Evolutionary conservation across 1,140 invertebrate species (phyloP), one percentile per base, ranked within the genome.

Genomic region (Heliothis virescens): DNA sequence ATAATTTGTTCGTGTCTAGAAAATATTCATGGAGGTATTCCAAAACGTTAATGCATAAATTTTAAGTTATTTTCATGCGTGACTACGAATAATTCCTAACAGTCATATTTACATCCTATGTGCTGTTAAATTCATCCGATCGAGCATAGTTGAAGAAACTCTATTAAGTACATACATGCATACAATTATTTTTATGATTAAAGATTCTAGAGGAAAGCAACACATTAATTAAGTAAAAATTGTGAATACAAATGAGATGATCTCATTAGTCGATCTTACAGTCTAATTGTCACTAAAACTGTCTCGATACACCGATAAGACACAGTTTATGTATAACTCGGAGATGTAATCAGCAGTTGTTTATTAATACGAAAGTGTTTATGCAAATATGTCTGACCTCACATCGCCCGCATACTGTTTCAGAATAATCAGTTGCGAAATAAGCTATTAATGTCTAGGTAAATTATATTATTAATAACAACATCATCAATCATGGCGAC

Each of bases 401-500:
- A 52, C 12, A 48, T 9, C 18, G 57, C 12, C 47, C 3, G 26
- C 18, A 26, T 55, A 74, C 55, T 60, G 41, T 75, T 59, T 16
- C 18, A 10, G 41, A 75, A 62, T 62, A 75, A 75, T 75, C 57
- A 60, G 55, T 75, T 75, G 55, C 29, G 72, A 75, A 62, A 75
- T 62, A 60, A 52, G 72, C 57, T 59, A 60, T 75, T 75, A 62
- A 75, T 21, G 72, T 75, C 57, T 55, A 62, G 34, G 13, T 26
- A 75, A 75, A 62, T 75, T 75, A 75, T 75, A 74, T 59, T 74
- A 74, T 26, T 75, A 75, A 75, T 50, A 62, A 52, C 72, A 16
- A 52, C 57, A 60, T 62, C 72, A 73, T 79, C 71, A 80, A 80
- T 80, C 71, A 74, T 59, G 67, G 48, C 52, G 2, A 48, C 50